Conservation (phyloP, 2,888 invertebrate species). For the Orthonevra nobilis region DNA sequence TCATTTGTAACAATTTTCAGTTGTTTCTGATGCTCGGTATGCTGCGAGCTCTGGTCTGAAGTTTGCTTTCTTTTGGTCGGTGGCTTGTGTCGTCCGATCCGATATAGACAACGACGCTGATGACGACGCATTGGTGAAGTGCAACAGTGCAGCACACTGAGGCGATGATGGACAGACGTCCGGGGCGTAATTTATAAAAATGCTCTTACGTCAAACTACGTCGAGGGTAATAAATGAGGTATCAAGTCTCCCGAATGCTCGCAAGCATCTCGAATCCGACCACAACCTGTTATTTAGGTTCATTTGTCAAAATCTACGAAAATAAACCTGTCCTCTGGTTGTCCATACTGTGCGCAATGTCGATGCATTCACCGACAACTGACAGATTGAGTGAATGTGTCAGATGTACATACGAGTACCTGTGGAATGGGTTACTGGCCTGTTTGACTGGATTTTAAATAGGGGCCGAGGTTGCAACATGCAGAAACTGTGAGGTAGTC, state of each 20-base stretch:
- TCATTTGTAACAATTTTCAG: constrained; percentile 80
- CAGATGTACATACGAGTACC: constrained; percentile 8
- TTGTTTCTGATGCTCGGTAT: constrained; percentile 48
- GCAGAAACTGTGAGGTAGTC: constrained; percentile 28
- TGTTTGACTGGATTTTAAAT: background rate
- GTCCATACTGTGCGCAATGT: constrained; percentile 43
- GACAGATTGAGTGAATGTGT: constrained; percentile 25
- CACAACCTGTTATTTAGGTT: constrained; percentile 81
- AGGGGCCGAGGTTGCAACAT: constrained; percentile 16
- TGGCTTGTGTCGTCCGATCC: constrained; percentile 42
- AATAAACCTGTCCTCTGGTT: constrained; percentile 71
- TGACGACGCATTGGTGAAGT: constrained; percentile 41
- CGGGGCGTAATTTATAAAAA: constrained; percentile 72
- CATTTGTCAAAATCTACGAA: constrained; percentile 80
- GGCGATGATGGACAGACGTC: constrained; percentile 72
- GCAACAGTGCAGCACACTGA: constrained; percentile 59
- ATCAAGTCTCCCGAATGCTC: constrained; percentile 74
- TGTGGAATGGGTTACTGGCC: background rate
- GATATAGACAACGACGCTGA: constrained; percentile 22
- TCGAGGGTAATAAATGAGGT: constrained; percentile 78
- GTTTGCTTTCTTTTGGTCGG: constrained; percentile 43
- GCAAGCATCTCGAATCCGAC: constrained; percentile 70
- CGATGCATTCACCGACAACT: constrained; percentile 42
- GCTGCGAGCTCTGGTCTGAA: constrained; percentile 40
- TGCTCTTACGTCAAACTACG: constrained; percentile 71